Base-by-base conservation (phyloP, 2,797 vertebrate species). In the Petrocephalus sullivani region DNA sequence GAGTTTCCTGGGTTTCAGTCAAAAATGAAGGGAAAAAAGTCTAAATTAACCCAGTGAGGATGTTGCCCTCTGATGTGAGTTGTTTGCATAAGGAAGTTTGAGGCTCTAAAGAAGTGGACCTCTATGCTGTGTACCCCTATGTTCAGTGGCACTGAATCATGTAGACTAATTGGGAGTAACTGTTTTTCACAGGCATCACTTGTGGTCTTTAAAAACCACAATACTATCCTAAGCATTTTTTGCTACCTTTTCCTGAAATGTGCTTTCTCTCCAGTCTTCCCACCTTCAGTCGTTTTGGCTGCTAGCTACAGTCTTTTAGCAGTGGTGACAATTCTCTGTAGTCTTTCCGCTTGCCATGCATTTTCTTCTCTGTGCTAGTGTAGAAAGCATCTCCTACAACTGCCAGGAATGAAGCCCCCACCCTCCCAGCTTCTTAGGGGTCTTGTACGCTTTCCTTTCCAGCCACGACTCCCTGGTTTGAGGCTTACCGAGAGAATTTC, bases 401-500 rank as follows among this genome's bases (percentile, higher is more conserved):
- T 75, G 33, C 33, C 67, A 75, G 67, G 67, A 75, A 33, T 41
- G 67, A 19, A 75, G 67, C 37, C 10, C 19, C 41, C 19, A n/a
- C 41, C 46, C 41, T 10, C 41, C 16, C 75, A 49, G 16, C 41
- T 81, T 49, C 41, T 49, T 81, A 49, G 9, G 41, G 75, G 37
- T 67, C 4, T 28, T 4, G 37, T 56, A 57, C 5, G 49, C 2
- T 28, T 71, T 57, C 60, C 21, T 91, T 95, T 95, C 89, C 91
- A 99, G 98, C 97, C 81, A 99, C 98, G 89, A 99, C 98, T 2
- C 97, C 98, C 51, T 99, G 98, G 98, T 99, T 99, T 93, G 98
- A 99, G 90, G 95, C 96, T 89, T 99, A 99, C 91, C 96, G 98
- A 92, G 98, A 99, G 89, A 98, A 94, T 91, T 99, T 99, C 94